Conservation (phyloP, 2,888 invertebrate genomes). For the Philereme vetulata region DNA sequence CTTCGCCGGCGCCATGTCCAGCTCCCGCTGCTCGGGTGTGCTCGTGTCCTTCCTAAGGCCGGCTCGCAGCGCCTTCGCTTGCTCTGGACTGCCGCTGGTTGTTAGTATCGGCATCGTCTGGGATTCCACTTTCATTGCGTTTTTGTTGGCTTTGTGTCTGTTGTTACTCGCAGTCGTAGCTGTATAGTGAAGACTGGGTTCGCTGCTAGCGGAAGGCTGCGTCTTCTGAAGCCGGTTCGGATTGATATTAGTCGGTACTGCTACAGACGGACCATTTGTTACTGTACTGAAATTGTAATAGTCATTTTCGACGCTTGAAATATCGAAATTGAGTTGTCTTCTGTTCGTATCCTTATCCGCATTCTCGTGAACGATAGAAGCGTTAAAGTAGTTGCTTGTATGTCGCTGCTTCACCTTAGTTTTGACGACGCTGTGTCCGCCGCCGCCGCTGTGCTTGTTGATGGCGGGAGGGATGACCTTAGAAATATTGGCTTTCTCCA, state of each 20-base stretch:
- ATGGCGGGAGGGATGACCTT: background rate
- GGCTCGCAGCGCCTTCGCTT: background rate
- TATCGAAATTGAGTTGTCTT: background rate
- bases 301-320: conserved; percentile 6
- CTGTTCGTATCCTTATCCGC: conserved; percentile 6
- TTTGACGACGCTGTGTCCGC: conserved; percentile 2
- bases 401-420: background rate
- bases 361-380: background rate
- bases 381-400: background rate
- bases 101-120: conserved; percentile 8
- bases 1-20: conserved; percentile 64
- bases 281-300: conserved; percentile 8
- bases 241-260: background rate
- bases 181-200: background rate
- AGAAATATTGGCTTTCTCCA: conserved; percentile 27
- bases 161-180: background rate
- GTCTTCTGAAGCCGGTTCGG: conserved; percentile 4
- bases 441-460: conserved; percentile 12
- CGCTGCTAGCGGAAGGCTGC: background rate
- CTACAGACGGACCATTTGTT: conserved; percentile 2
- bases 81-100: background rate
- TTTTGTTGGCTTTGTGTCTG: conserved; percentile 2
- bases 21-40: conserved; percentile 39
- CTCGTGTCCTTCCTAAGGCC: background rate
- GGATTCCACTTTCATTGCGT: background rate